A percentile compares a stretch with the other conserved stretches of the same genome.
phyloP scores from a whole-genome alignment of 2,113 vertebrate genomes.

The Sorex fumeus region DNA sequence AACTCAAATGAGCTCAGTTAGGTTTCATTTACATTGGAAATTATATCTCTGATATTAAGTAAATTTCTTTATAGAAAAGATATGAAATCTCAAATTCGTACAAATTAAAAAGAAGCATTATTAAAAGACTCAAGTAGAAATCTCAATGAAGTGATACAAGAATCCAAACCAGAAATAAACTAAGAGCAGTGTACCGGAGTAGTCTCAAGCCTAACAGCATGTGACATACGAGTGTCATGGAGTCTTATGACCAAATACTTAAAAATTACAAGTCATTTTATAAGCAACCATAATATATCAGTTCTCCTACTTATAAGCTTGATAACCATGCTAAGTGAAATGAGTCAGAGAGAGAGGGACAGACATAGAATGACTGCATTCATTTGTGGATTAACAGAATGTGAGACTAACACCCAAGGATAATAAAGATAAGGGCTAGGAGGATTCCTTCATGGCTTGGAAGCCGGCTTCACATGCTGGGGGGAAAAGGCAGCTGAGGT shows the following conservation, averaged over 20 bases:
- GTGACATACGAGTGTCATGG: background rate
- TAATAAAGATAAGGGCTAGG: too few relatives aligned
- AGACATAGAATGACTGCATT: too few relatives aligned
- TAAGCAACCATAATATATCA: background rate
- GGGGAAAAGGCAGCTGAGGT: too few relatives aligned
- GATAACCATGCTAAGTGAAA: background rate
- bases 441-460: too few relatives aligned
- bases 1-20: background rate
- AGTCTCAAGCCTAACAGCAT: background rate
- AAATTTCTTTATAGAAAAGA: background rate
- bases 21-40: background rate
- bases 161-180: conserved; percentile 12
- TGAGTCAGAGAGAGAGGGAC: too few relatives aligned
- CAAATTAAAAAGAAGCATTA: background rate
- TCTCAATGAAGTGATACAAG: background rate
- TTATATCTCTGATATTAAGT: conserved; percentile 7
- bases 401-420: too few relatives aligned
- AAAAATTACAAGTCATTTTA: background rate
- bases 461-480: too few relatives aligned
- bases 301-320: background rate
- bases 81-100: background rate
- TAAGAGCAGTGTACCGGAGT: background rate
- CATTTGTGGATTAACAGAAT: too few relatives aligned
- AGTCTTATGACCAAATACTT: background rate
- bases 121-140: background rate